These are phyloP conservation scores for Odontocerum albicorne DNA, from an alignment of 2,888 invertebrate genomes.

Conservation along the genomic window DNA sequence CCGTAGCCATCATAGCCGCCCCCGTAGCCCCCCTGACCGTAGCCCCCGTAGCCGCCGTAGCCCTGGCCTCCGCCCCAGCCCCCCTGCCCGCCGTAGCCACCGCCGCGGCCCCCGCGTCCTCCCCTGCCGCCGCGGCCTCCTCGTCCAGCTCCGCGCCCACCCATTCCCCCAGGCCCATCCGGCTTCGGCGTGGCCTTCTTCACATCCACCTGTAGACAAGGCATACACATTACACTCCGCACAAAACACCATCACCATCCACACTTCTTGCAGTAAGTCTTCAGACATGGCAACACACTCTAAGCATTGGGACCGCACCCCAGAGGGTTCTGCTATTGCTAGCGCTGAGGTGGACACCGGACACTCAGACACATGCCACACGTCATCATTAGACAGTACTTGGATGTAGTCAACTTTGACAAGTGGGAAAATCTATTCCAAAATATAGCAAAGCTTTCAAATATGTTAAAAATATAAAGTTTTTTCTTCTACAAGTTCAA, in stretches of 20 bases:
- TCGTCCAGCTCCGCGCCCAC: conserved; percentile 65
- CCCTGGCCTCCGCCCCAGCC: conserved; percentile 67
- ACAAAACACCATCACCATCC: neutral
- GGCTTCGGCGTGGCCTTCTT: conserved; percentile 94
- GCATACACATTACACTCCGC: neutral
- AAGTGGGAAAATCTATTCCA: no score
- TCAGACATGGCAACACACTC: conserved; percentile 31
- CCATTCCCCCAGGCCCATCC: conserved; percentile 70
- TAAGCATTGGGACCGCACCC: conserved; percentile 26
- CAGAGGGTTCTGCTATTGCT: conserved; percentile 37
- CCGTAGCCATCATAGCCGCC: conserved; percentile 76
- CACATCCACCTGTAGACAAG: conserved; percentile 74
- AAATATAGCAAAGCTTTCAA: no score
- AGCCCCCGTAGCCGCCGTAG: conserved; percentile 67
- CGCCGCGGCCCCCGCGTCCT: conserved; percentile 69
- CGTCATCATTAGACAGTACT: conserved; percentile 26
- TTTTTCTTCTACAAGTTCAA: no score
- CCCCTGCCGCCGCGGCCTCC: conserved; percentile 70
- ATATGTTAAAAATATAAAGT: no score
- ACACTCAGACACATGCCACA: conserved; percentile 26
- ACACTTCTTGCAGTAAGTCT: conserved; percentile 35
- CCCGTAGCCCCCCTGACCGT: conserved; percentile 71
- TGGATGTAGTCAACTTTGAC: no score
- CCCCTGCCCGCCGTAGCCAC: conserved; percentile 65
- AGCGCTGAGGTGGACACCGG: conserved; percentile 31